phyloP scores from a whole-genome alignment of 2,888 invertebrate genomes.

The Acrobasis suavella region DNA sequence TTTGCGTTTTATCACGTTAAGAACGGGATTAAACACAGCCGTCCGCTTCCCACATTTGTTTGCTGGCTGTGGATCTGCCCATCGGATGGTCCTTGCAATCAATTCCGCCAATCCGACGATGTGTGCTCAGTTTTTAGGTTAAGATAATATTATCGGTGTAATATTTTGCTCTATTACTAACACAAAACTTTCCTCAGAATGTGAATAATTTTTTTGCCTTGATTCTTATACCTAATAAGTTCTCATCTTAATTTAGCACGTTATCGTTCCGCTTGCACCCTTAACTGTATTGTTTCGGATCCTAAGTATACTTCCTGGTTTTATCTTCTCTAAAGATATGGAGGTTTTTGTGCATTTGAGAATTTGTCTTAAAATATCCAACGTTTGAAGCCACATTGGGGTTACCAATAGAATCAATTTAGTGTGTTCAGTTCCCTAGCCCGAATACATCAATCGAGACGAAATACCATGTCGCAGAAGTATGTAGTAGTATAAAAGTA shows the following conservation, averaged over 20 bases:
- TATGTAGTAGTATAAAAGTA: not conserved
- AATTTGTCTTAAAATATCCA: too few relatives aligned
- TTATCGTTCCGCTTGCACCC: too few relatives aligned
- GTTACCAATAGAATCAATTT: not conserved
- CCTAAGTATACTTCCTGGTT: too few relatives aligned
- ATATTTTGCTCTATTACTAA: not conserved
- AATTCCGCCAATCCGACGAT: constrained; percentile 21
- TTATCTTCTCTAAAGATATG: too few relatives aligned
- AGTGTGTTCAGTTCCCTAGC: too few relatives aligned
- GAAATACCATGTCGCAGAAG: not conserved
- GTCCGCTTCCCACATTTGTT: constrained; percentile 31
- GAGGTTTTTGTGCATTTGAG: too few relatives aligned
- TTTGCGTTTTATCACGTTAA: constrained; percentile 24
- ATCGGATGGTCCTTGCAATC: constrained; percentile 33
- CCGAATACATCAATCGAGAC: too few relatives aligned
- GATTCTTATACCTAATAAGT: too few relatives aligned
- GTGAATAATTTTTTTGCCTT: not conserved
- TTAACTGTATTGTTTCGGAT: too few relatives aligned
- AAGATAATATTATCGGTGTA: not conserved
- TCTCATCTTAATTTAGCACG: too few relatives aligned
- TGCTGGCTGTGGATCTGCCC: constrained; percentile 31
- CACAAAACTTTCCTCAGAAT: not conserved
- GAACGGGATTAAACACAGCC: constrained; percentile 27
- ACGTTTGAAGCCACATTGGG: too few relatives aligned
- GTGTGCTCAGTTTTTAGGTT: not conserved